Conservation (phyloP, 2,113 vertebrate genomes). For the Corythornis cristatus region DNA sequence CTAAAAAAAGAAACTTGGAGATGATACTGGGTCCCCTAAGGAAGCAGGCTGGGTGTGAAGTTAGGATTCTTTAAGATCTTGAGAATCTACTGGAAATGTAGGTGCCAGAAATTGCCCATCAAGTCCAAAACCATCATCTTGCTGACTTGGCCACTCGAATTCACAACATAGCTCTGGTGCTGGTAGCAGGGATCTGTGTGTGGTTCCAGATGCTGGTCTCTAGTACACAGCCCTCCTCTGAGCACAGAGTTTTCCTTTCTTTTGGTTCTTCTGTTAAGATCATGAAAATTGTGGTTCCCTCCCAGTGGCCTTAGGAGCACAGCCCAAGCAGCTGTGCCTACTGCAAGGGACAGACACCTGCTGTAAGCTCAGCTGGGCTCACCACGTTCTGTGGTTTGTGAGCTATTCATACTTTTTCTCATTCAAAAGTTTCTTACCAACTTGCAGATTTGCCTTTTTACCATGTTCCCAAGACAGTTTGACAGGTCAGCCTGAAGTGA, state of each 20-base stretch:
- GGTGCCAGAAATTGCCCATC: background rate
- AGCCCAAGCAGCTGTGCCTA: background rate
- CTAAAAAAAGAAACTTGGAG: background rate
- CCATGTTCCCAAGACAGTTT: constrained; percentile 50
- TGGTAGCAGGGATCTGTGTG: background rate
- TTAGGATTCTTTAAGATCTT: background rate
- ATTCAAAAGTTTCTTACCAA: constrained; percentile 9
- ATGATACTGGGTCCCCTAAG: background rate
- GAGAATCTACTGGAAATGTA: background rate
- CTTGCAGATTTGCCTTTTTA: constrained; percentile 57
- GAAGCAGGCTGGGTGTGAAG: background rate
- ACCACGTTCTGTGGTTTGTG: background rate
- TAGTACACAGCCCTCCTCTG: background rate
- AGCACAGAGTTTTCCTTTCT: background rate
- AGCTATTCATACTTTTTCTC: background rate
- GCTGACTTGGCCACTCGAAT: background rate
- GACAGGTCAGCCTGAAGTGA: constrained; percentile 69
- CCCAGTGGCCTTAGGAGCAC: background rate
- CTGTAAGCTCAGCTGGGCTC: background rate
- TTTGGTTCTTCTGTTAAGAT: background rate
- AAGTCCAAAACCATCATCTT: background rate
- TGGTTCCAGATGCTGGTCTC: background rate
- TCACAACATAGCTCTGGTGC: background rate
- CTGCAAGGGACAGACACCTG: background rate
- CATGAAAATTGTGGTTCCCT: background rate